phyloP scores from a whole-genome alignment of 2,888 invertebrate species.

The Brachypterus glaber region DNA sequence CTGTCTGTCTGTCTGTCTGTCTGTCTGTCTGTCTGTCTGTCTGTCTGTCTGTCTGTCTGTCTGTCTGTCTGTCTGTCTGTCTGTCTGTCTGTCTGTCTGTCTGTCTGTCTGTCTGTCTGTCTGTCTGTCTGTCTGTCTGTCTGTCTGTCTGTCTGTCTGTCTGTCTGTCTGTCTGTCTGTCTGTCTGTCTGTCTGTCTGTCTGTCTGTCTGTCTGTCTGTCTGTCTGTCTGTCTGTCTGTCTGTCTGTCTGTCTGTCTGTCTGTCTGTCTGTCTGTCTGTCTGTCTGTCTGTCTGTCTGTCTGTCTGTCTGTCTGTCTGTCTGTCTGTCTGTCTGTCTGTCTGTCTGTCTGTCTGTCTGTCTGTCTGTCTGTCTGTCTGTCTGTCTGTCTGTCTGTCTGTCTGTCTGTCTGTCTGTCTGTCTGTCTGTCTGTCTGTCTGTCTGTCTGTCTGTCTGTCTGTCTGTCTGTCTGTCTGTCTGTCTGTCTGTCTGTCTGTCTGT shows the following conservation, averaged over 20 bases:
- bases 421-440: slow-evolving; percentile 1
- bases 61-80: slow-evolving; percentile 1
- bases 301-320: slow-evolving; percentile 1
- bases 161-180: slow-evolving; percentile 1
- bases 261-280: slow-evolving; percentile 1
- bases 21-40: slow-evolving; percentile 1
- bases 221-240: slow-evolving; percentile 1
- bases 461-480: slow-evolving; percentile 1
- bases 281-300: slow-evolving; percentile 1
- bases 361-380: slow-evolving; percentile 1
- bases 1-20: slow-evolving; percentile 1
- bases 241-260: slow-evolving; percentile 1
- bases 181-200: slow-evolving; percentile 1
- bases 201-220: slow-evolving; percentile 1
- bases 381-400: slow-evolving; percentile 1
- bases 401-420: slow-evolving; percentile 1
- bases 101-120: slow-evolving; percentile 1
- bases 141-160: slow-evolving; percentile 1
- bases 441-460: slow-evolving; percentile 1
- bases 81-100: slow-evolving; percentile 1
- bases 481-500: slow-evolving; percentile 1
- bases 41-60: slow-evolving; percentile 1
- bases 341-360: slow-evolving; percentile 1
- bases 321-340: slow-evolving; percentile 1
- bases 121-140: slow-evolving; percentile 1